Percentiles rank a stretch among this genome's conserved stretches.
These are phyloP conservation scores for Dufourea novaeangliae DNA, from an alignment of 1,140 invertebrate species.

Conservation along the genomic window DNA sequence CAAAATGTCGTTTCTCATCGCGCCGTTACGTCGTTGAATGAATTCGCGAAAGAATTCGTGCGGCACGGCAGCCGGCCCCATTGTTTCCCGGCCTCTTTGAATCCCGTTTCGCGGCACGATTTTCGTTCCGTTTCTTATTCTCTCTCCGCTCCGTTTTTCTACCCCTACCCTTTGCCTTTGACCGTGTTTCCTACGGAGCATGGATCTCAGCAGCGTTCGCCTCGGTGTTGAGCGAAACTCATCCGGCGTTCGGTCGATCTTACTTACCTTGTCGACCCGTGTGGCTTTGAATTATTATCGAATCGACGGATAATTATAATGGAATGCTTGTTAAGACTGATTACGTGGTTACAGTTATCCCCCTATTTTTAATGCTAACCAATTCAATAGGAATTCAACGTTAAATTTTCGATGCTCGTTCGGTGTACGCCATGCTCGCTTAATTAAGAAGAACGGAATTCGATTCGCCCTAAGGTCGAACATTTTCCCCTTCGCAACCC, in stretches of 20 bases:
- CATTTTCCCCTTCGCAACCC: background rate
- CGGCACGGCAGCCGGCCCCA: slow-evolving; percentile 12
- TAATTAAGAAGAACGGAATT: background rate
- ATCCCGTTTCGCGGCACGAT: slow-evolving; percentile 26
- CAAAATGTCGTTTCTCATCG: slow-evolving; percentile 46
- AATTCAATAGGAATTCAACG: background rate
- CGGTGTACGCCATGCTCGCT: too few relatives aligned
- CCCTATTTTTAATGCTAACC: background rate
- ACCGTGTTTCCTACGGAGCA: slow-evolving; percentile 21
- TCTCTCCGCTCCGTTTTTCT: background rate
- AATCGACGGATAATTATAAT: too few relatives aligned
- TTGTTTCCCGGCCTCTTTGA: slow-evolving; percentile 39
- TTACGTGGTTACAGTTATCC: too few relatives aligned
- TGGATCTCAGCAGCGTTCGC: too few relatives aligned
- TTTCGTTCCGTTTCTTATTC: slow-evolving; percentile 36
- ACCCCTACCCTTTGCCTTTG: slow-evolving; percentile 13
- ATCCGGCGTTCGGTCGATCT: too few relatives aligned
- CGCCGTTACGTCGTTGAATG: slow-evolving; percentile 43
- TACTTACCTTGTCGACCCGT: too few relatives aligned
- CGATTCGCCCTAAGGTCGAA: slow-evolving; percentile 4
- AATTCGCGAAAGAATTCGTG: slow-evolving; percentile 46
- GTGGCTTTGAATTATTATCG: too few relatives aligned
- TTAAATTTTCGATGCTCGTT: background rate
- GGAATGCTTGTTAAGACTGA: too few relatives aligned
- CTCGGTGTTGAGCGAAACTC: background rate